Base-by-base conservation (phyloP, 2,797 vertebrate genomes). In the Chloroceryle inda region DNA sequence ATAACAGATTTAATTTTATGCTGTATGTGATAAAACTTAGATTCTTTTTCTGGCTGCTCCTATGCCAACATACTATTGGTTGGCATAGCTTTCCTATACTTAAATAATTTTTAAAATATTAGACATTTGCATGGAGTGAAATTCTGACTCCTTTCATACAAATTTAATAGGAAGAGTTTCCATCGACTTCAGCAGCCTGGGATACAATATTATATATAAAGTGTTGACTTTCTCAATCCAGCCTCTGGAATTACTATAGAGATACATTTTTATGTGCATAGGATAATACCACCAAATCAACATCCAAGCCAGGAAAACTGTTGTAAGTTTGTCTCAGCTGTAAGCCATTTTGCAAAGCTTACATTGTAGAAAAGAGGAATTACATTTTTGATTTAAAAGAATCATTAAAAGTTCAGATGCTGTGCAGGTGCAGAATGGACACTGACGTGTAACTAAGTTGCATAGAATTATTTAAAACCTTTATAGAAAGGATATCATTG, bases 321-420 rank as follows among this genome's bases (percentile, higher is more conserved):
- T 50, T 0, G 0, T 35, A 56, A 29, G 2, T 53, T 72, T 89
- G 4, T 11, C 15, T 63, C 44, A 72, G 11, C 16, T n/a, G 45
- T 29, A 72, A 59, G 15, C 6, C 6, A 45, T 45, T 89, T 79
- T 82, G 6, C 31, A 89, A 75, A 73, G 3, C 5, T 67, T 35
- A 69, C 55, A 7, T n/a, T 77, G 16, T 52, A 83, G 44, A 89
- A 89, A 84, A 45, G 7, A 68, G 8, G n/a, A 92, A 40, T 37
- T n/a, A 7, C n/a, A 44, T 37, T 83, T 95, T 62, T 72, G 11
- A 33, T 68, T 72, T 6, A 62, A 80, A 77, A 74, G 13, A 68
- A 53, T 58, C 14, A 31, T 1, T 64, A 31, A 62, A 83, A 88
- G 69, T 56, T 56, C 61, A 66, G 9, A 33, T 76, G 7, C 21